Conservation (phyloP, 2,113 vertebrate genomes). For the Orycteropus afer region DNA sequence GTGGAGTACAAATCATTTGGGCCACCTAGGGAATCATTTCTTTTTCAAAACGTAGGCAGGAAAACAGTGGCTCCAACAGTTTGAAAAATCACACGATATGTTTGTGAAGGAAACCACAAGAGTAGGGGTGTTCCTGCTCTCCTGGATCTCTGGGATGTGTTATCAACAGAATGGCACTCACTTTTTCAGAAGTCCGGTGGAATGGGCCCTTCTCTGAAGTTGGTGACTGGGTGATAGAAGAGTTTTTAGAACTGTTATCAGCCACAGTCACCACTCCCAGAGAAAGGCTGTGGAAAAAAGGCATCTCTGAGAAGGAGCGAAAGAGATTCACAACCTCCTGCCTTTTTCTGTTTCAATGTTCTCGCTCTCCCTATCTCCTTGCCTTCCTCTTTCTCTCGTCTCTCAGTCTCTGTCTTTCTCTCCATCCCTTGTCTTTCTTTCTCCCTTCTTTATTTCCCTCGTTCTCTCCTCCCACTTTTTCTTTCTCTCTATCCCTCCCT, state of each 20-base stretch:
- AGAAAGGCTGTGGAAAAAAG: neutral
- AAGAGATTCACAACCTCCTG: neutral
- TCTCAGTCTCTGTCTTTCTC: neutral
- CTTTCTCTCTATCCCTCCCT: neutral
- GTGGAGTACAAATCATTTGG: neutral
- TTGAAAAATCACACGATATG: neutral
- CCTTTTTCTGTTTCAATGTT: neutral
- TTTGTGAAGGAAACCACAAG: neutral
- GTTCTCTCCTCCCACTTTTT: accelerated
- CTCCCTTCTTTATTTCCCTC: neutral
- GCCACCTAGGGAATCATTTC: neutral
- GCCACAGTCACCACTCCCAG: neutral
- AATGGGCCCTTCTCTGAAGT: neutral
- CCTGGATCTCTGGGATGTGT: accelerated
- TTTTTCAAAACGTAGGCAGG: neutral
- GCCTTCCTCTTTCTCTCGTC: accelerated
- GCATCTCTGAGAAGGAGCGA: neutral
- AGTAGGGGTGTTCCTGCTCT: neutral
- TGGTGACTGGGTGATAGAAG: neutral
- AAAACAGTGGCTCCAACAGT: neutral
- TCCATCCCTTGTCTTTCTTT: neutral
- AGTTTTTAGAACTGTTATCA: neutral
- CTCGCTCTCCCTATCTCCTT: neutral
- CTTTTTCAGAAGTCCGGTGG: accelerated
- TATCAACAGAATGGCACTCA: accelerated